These are phyloP conservation scores for Conger conger DNA, from an alignment of 2,113 vertebrate species.

Conservation along the genomic window DNA sequence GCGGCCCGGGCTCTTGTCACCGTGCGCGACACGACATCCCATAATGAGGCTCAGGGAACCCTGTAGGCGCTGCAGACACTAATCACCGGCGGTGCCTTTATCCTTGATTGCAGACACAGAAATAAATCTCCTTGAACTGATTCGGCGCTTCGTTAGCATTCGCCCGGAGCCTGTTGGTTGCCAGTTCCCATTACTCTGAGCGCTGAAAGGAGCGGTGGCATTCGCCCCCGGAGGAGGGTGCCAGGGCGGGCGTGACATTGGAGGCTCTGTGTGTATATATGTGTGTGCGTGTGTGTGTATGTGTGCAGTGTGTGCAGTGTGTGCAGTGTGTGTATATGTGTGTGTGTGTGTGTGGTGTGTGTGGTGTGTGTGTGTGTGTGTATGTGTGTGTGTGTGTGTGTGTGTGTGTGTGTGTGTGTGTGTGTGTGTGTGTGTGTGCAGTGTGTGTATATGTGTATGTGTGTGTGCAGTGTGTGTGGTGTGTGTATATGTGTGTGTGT, in stretches of 20 bases:
- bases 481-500: neutral
- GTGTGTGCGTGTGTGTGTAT: neutral
- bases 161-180: neutral
- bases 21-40: neutral
- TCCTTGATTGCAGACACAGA: neutral
- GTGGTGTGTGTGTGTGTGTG: no score
- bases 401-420: neutral
- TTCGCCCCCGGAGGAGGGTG: neutral
- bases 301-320: no score
- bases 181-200: constrained; percentile 1
- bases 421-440: no score
- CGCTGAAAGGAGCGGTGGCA: neutral
- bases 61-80: neutral
- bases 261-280: neutral
- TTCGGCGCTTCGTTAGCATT: neutral
- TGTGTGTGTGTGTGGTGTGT: no score
- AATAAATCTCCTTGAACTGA: constrained; percentile 2
- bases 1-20: neutral
- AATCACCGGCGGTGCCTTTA: neutral
- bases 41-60: neutral
- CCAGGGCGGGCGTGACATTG: neutral
- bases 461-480: no score
- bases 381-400: neutral
- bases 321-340: neutral
- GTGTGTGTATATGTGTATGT: no score